These are phyloP conservation scores for Leptocoma aspasia DNA, from an alignment of 2,113 vertebrate species.

Conservation along the genomic window DNA sequence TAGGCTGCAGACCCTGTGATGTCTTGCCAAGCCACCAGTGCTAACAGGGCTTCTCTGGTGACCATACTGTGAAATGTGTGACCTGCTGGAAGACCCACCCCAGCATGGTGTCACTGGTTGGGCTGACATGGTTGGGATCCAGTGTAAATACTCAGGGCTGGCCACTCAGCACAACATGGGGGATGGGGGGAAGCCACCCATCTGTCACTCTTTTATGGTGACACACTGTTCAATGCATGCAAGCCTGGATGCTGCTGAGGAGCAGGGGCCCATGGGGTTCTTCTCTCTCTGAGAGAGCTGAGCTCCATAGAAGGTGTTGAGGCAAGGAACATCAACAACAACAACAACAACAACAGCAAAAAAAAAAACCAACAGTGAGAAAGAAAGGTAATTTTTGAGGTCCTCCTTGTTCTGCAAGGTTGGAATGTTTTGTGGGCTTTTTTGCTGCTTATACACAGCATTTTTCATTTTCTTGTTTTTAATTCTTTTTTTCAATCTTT, in stretches of 20 bases:
- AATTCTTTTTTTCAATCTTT: background rate
- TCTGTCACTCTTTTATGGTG: fast-evolving
- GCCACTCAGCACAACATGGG: background rate
- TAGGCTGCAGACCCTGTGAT: background rate
- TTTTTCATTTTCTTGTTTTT: background rate
- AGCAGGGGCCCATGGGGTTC: background rate
- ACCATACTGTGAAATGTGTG: fast-evolving
- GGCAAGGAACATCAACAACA: background rate
- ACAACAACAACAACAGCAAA: background rate
- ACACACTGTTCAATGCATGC: fast-evolving
- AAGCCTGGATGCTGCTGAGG: background rate
- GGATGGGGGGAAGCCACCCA: background rate
- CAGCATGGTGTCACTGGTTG: background rate
- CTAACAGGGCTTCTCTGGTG: background rate
- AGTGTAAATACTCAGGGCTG: background rate
- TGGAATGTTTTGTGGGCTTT: background rate
- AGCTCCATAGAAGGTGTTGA: background rate
- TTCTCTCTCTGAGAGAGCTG: background rate
- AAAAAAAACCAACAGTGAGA: background rate
- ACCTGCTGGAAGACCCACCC: background rate
- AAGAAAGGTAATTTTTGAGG: background rate
- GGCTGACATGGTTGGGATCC: background rate
- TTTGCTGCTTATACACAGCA: background rate
- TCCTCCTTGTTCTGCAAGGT: background rate
- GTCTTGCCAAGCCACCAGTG: background rate